Percentiles rank a stretch among this genome's conserved stretches.
Conservation (phyloP, 2,797 vertebrate species). For the Loris lydekkerianus region DNA sequence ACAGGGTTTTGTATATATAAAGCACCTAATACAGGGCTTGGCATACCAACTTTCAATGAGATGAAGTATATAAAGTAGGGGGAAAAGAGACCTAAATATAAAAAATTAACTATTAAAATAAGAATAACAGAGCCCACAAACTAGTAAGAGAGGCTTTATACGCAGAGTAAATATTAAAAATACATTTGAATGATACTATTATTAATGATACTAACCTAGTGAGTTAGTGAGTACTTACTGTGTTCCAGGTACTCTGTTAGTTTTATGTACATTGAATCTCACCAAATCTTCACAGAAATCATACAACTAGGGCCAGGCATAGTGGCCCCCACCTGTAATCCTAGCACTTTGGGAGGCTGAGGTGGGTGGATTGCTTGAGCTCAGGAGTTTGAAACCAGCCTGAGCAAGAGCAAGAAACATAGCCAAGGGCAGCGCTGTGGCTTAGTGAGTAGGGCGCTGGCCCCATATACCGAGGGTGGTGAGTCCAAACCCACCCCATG, state of each 20-base stretch:
- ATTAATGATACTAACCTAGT: background rate
- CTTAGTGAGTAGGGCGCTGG: no score
- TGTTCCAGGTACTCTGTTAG: background rate
- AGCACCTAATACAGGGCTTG: background rate
- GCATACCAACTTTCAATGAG: slow-evolving; percentile 5
- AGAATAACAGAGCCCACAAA: background rate
- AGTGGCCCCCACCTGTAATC: no score
- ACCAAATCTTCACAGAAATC: background rate
- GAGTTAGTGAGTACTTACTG: background rate
- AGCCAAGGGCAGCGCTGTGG: no score
- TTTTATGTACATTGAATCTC: slow-evolving; percentile 6
- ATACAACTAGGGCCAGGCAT: no score
- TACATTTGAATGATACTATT: background rate
- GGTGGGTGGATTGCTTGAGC: no score
- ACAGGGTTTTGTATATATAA: slow-evolving; percentile 14
- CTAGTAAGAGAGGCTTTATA: background rate
- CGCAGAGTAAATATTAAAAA: background rate
- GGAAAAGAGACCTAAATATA: background rate
- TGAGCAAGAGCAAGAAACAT: no score
- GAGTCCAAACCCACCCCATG: no score
- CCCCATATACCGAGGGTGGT: no score
- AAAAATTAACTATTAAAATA: slow-evolving; percentile 32
- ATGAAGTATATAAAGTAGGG: background rate
- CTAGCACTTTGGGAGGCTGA: no score
- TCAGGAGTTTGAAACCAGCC: no score